A percentile compares a stretch with the other conserved stretches of the same genome.
Conservation (phyloP, 1,140 invertebrate species). For the Drosophila sproati region DNA sequence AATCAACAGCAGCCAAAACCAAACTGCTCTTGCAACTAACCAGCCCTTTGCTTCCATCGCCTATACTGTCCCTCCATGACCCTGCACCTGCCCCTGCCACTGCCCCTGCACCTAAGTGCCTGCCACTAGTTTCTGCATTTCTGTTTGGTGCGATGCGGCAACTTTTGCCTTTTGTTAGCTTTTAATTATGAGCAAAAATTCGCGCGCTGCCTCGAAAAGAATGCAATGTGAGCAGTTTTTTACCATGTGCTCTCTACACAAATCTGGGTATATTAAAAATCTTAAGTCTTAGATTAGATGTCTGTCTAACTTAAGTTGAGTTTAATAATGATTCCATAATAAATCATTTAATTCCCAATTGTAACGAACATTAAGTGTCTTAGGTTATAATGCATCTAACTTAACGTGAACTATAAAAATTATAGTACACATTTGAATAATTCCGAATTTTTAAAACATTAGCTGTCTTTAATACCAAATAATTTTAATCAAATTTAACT, state of each 20-base stretch:
- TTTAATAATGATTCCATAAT: too few species aligned
- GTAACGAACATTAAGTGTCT: too few species aligned
- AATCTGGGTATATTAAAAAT: conserved; percentile 10
- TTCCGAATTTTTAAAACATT: too few species aligned
- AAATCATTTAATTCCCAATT: too few species aligned
- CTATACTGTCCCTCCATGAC: not conserved
- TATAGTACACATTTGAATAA: too few species aligned
- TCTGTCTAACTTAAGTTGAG: not conserved
- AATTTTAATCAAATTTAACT: too few species aligned
- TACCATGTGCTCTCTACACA: not conserved
- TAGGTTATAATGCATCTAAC: too few species aligned
- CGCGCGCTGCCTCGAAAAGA: conserved; percentile 42
- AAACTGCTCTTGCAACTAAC: conserved; percentile 13
- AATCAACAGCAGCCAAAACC: conserved; percentile 39
- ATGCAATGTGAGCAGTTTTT: conserved; percentile 67
- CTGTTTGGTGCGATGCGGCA: conserved; percentile 24
- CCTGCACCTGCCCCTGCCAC: not conserved
- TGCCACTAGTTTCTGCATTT: conserved; percentile 31
- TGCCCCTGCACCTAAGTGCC: not conserved
- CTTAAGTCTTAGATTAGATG: not conserved
- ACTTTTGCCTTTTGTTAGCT: conserved; percentile 74
- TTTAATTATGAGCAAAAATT: conserved; percentile 76
- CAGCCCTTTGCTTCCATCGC: too few species aligned
- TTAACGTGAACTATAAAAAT: too few species aligned
- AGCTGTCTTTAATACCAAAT: too few species aligned